Percentiles rank a stretch among this genome's conserved stretches.
These are phyloP conservation scores for Sisor rabdophorus DNA, from an alignment of 2,113 vertebrate species.

Conservation along the genomic window DNA sequence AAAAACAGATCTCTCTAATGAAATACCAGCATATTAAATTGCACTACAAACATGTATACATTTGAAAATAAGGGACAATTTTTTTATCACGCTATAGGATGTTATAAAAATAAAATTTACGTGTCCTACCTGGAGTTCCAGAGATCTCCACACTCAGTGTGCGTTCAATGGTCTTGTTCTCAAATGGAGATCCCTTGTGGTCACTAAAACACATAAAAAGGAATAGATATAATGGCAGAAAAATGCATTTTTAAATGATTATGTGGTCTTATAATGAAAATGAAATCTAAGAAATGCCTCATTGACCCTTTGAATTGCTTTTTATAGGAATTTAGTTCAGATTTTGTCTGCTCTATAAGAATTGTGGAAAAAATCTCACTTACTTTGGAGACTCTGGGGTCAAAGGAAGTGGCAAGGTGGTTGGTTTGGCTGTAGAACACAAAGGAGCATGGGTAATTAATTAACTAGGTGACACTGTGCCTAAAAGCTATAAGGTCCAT, in stretches of 20 bases:
- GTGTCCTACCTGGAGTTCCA: conserved; percentile 95
- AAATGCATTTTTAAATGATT: conserved; percentile 58
- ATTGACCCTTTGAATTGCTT: conserved; percentile 62
- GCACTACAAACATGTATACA: conserved; percentile 45
- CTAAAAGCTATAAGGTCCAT: conserved; percentile 68
- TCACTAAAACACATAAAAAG: conserved; percentile 96
- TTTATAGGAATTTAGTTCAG: conserved; percentile 58
- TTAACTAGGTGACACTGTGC: conserved; percentile 69
- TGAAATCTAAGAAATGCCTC: conserved; percentile 88
- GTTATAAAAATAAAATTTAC: background rate
- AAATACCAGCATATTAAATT: conserved; percentile 54
- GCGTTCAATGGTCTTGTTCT: conserved; percentile 99
- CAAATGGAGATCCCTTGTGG: conserved; percentile 99
- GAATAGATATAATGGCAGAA: conserved; percentile 42
- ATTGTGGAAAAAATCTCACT: conserved; percentile 87
- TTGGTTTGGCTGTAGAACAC: conserved; percentile 96
- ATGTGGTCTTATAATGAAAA: conserved; percentile 75
- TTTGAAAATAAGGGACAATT: conserved; percentile 49
- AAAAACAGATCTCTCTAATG: conserved; percentile 12
- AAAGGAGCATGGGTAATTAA: conserved; percentile 82
- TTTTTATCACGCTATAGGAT: too few species aligned
- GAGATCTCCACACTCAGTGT: conserved; percentile 99
- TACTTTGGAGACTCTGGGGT: conserved; percentile 99
- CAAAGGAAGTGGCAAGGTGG: conserved; percentile 99
- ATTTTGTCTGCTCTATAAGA: conserved; percentile 65